Base-by-base conservation (phyloP, 2,113 vertebrate species). In the Puma concolor region DNA sequence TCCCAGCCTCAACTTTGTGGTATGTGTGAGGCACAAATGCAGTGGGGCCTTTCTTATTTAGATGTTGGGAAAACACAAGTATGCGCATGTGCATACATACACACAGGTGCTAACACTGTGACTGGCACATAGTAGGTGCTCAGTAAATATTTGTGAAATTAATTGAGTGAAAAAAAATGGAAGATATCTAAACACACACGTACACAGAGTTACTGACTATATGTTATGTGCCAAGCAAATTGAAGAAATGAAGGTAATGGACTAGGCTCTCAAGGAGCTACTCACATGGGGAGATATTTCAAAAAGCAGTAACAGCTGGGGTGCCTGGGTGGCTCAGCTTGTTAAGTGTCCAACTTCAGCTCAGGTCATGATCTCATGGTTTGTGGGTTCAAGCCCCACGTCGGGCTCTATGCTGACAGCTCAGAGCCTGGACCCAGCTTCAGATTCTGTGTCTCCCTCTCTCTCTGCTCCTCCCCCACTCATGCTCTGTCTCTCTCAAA, bases 21-120 rank as follows among this genome's bases (percentile, higher is more conserved):
- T 99, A 97, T 2, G 98, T 98, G 57, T 72, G 85, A 71, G 41
- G 82, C 33, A 57, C 41, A 44, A 54, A 44, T 14, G 33, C 54
- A 4, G 4, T 1, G 29, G 41, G 50, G 38, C 13, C 74, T 90
- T 38, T 84, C 41, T 64, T 77, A 10, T 63, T 88, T 48, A 85
- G 14, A 15, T 64, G 31, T 23, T 1, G 5, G 80, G 64, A 76
- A 81, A 69, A 83, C 48, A 36, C 71, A 77, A 71, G 57, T 1
- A 0, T 21, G n/a, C 33, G 27, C 16, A 15, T 13, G 17, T 72
- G 31, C 33, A 17, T 38, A 6, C 33, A 29, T 29, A n/a, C 25
- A 57, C 44, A 52, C 23, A 3, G 31, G 44, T 31, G 36, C 81
- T 63, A 25, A 21, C 29, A 15, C 76, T 0, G 1, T 33, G 38